phyloP scores from a whole-genome alignment of 2,888 invertebrate species.

The Gandaritis pyraliata region DNA sequence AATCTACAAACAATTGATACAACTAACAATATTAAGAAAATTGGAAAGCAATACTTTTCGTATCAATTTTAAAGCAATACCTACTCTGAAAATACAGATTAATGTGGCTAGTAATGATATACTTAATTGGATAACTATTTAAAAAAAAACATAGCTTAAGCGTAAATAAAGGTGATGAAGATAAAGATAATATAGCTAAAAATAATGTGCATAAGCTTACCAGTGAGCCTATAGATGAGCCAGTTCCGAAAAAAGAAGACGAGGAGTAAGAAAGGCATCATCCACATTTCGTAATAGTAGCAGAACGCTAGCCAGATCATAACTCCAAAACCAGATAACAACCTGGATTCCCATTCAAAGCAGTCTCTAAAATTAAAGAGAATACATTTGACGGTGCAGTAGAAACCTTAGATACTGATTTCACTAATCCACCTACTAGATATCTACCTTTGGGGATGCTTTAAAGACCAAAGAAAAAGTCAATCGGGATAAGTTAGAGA shows the following conservation, averaged over 20 bases:
- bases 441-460: no score
- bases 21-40: not conserved
- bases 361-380: constrained; percentile 89
- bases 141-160: no score
- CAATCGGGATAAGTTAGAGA: no score
- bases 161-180: not conserved
- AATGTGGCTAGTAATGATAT: not conserved
- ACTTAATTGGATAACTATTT: not conserved
- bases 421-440: no score
- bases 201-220: constrained; percentile 49
- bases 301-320: constrained; percentile 94
- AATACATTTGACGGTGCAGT: not conserved
- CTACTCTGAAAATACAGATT: no score
- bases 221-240: constrained; percentile 79
- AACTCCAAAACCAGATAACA: constrained; percentile 93
- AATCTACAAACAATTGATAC: no score
- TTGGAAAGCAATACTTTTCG: no score
- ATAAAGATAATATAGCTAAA: not conserved
- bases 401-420: not conserved
- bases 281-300: constrained; percentile 98
- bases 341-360: constrained; percentile 97
- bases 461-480: no score
- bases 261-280: constrained; percentile 93
- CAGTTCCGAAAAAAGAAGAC: constrained; percentile 88
- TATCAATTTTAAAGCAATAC: no score